Percentiles rank a stretch among this genome's conserved stretches.
Conservation (phyloP, 2,113 vertebrate genomes). For the Cololabis saira region DNA sequence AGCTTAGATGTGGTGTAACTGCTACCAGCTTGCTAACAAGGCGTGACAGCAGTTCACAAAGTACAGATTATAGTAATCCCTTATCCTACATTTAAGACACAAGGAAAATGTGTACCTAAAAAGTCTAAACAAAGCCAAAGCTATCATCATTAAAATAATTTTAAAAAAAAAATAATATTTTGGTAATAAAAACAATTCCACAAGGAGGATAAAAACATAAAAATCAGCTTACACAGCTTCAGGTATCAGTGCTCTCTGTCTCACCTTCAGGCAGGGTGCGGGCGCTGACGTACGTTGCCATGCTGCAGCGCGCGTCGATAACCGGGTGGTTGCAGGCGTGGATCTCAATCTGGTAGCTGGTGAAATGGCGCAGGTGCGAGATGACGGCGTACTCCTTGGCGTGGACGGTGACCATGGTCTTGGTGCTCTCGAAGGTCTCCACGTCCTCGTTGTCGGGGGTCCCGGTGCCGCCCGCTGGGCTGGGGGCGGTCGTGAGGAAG, state of each 20-base stretch:
- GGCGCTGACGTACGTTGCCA: conserved; percentile 93
- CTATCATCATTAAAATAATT: too few relatives aligned
- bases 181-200: too few relatives aligned
- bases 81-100: too few relatives aligned
- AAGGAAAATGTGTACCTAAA: too few relatives aligned
- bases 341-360: conserved; percentile 95
- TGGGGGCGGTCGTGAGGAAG: conserved; percentile 63
- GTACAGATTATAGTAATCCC: too few relatives aligned
- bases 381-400: conserved; percentile 92
- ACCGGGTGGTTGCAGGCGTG: conserved; percentile 92
- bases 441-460: conserved; percentile 48
- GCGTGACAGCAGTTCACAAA: too few relatives aligned
- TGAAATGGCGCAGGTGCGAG: conserved; percentile 92
- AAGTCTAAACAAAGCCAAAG: too few relatives aligned
- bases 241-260: not conserved
- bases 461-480: conserved; percentile 56
- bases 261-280: conserved; percentile 96
- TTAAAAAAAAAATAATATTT: too few relatives aligned
- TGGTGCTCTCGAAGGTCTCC: conserved; percentile 77
- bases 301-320: conserved; percentile 86
- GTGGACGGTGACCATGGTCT: conserved; percentile 82
- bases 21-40: too few relatives aligned
- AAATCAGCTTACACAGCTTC: too few relatives aligned
- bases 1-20: too few relatives aligned
- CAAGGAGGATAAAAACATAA: too few relatives aligned